Evolutionary conservation across 2,113 vertebrate genomes (phyloP).

Genomic region (Pteropus alecto): DNA sequence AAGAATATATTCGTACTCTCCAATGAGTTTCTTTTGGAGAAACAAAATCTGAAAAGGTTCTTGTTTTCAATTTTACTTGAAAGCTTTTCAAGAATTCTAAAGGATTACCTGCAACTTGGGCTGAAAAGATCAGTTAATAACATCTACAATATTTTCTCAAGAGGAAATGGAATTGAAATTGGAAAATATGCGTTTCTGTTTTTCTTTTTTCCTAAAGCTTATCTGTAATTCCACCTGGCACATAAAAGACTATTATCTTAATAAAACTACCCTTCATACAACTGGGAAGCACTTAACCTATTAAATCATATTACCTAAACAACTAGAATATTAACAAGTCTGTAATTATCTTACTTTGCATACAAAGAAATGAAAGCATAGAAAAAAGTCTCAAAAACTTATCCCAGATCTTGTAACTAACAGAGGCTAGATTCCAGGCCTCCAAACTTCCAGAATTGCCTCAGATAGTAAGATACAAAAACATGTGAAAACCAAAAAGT

Average conservation of each 20-base stretch:
- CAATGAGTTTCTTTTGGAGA: background rate
- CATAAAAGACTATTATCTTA: background rate
- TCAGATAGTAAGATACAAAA: background rate
- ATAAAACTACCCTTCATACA: background rate
- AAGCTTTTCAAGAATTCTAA: slow-evolving; percentile 7
- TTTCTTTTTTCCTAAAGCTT: background rate
- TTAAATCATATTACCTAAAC: background rate
- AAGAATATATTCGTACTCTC: background rate
- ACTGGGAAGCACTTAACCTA: background rate
- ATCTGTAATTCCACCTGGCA: background rate
- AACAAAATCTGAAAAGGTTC: background rate
- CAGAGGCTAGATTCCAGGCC: background rate
- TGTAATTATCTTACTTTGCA: background rate
- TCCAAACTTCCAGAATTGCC: background rate
- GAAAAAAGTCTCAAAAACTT: background rate
- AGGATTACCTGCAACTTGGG: background rate
- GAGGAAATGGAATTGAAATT: background rate
- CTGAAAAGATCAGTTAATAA: background rate
- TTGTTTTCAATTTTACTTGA: slow-evolving; percentile 5
- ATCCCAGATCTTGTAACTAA: background rate
- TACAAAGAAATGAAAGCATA: background rate
- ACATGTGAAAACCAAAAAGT: background rate
- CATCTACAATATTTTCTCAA: background rate
- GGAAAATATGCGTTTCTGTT: background rate
- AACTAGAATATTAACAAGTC: background rate